phyloP scores from a whole-genome alignment of 2,797 vertebrate genomes.

The Acridotheres tristis region DNA sequence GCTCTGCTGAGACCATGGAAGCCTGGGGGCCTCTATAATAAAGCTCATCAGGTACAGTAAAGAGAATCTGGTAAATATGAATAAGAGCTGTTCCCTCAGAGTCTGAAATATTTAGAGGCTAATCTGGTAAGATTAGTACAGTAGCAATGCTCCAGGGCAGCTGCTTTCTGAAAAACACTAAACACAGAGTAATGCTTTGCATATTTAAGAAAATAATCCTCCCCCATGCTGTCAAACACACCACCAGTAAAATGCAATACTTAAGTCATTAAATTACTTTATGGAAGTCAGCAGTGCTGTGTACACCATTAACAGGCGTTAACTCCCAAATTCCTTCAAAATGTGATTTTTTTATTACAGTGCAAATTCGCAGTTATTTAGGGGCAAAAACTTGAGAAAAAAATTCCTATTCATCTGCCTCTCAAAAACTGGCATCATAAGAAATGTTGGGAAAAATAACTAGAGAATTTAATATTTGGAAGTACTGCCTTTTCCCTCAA shows the following conservation, averaged over 20 bases:
- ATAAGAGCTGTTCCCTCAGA: not conserved
- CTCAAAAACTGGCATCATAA: not conserved
- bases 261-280: not conserved
- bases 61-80: not conserved
- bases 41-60: not conserved
- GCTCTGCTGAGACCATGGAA: not conserved
- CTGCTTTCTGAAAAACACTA: not conserved
- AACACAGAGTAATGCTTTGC: not conserved
- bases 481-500: not conserved
- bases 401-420: not conserved
- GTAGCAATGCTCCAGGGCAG: not conserved
- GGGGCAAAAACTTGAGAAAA: not conserved
- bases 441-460: not conserved
- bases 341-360: not conserved
- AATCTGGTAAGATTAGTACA: not conserved
- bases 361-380: not conserved
- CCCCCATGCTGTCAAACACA: not conserved
- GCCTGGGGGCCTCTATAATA: not conserved
- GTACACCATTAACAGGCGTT: not conserved
- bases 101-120: conserved; percentile 12
- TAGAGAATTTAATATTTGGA: not conserved
- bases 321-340: not conserved
- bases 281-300: not conserved
- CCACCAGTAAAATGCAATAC: not conserved
- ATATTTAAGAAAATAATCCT: not conserved